Percentiles rank a stretch among this genome's conserved stretches.
Evolutionary conservation across 2,113 vertebrate genomes (phyloP).

Genomic region (Petrocephalus zakoni): DNA sequence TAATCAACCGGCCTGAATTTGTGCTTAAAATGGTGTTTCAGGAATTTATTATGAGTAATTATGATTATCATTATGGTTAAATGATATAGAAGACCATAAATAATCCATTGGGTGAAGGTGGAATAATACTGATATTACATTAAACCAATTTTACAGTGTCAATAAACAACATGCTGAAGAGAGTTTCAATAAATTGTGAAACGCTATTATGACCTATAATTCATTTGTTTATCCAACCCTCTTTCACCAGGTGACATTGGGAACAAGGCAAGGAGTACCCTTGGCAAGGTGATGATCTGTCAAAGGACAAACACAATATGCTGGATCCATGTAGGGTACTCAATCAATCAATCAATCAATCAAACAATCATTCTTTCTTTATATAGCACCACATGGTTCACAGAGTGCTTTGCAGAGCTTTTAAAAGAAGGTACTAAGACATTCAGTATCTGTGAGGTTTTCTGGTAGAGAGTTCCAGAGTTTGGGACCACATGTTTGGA

Average conservation of each 20-base stretch:
- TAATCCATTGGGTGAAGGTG: background rate
- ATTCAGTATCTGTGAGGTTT: background rate
- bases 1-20: background rate
- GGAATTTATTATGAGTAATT: background rate
- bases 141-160: background rate
- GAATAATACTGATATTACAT: background rate
- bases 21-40: background rate
- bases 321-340: background rate
- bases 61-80: too few relatives aligned
- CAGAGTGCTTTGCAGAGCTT: too few relatives aligned
- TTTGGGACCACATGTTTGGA: background rate
- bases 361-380: background rate
- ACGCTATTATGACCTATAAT: background rate
- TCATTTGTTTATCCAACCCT: background rate
- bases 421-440: too few relatives aligned
- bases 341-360: background rate
- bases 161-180: background rate
- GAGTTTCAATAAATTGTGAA: background rate
- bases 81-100: background rate
- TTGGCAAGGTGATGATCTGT: background rate
- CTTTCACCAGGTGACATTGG: background rate
- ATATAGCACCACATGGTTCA: background rate
- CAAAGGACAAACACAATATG: background rate
- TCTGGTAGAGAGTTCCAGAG: background rate
- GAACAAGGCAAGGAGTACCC: background rate